Evolutionary conservation across 1,140 invertebrate genomes (phyloP), one percentile per base, ranked within the genome.

Genomic region (Drosophila ambigua): DNA sequence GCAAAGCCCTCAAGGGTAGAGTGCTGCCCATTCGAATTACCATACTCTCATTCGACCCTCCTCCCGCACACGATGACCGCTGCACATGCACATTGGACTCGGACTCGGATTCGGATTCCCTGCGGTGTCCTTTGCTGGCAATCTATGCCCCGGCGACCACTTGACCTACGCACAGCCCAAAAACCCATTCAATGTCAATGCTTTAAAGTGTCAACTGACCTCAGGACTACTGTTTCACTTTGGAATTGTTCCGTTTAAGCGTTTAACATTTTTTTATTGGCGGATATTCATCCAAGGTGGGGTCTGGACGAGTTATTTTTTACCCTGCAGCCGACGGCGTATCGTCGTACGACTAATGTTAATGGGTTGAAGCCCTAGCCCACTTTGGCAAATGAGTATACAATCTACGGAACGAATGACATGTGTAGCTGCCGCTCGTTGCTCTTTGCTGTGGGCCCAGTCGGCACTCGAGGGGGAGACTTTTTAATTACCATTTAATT

Each of bases 401-500:
- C 48, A 51, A 53, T 52, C 51, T 39, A 2, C 15, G 0, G 28
- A 5, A 20, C n/a, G 39, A 52, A 52, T 44, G 13, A 31, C 26
- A 53, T 28, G 7, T 44, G 46, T 24, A 24, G 52, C 53, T 41
- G n/a, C 61, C 52, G 52, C 44, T 57, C 44, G 49, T 16, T 9
- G 2, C 5, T 24, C 24, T 24, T 20, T 20, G 4, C 23, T 28
- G 57, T n/a, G 43, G n/a, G n/a, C n/a, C n/a, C n/a, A n/a, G n/a
- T n/a, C n/a, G n/a, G n/a, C n/a, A n/a, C n/a, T n/a, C n/a, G n/a
- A n/a, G n/a, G n/a, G 11, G 3, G 11, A 49, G 15, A 57, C 43
- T 52, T 74, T 85, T 69, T 80, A 77, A 84, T 85, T 84, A 59
- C 67, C 51, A 74, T 84, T 84, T 84, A 80, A 85, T 79, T 71